Conservation (phyloP, 2,888 invertebrate species). For the Xylota segnis region DNA sequence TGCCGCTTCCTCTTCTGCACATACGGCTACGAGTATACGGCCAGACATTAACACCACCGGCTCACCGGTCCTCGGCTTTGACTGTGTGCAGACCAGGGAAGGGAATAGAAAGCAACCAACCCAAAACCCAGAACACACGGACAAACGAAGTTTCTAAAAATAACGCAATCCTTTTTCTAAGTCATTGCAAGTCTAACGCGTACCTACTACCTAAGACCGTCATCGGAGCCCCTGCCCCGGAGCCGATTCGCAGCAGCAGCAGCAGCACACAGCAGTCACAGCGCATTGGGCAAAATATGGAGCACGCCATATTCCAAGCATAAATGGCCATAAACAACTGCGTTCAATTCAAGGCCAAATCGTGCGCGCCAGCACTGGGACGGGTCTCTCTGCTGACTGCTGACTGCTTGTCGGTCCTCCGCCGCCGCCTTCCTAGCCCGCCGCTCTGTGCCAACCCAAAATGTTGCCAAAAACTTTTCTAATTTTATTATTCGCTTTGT, state of each 20-base stretch:
- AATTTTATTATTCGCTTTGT: conserved; percentile 72
- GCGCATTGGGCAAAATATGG: conserved; percentile 68
- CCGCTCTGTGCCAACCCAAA: conserved; percentile 6
- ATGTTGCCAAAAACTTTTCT: conserved; percentile 75
- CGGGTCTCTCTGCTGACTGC: too few species aligned
- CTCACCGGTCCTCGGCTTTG: conserved; percentile 23
- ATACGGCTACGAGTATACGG: not conserved
- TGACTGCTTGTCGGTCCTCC: not conserved
- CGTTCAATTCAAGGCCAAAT: conserved; percentile 77
- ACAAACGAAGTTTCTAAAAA: conserved; percentile 65
- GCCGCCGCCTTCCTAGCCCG: not conserved
- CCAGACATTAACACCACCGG: conserved; percentile 71
- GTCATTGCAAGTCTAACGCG: conserved; percentile 72
- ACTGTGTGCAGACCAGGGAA: conserved; percentile 20
- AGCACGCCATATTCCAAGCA: conserved; percentile 71
- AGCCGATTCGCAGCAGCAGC: not conserved
- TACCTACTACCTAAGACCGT: conserved; percentile 62
- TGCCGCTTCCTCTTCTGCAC: conserved; percentile 47
- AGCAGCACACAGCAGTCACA: conserved; percentile 6
- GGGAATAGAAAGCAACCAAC: conserved; percentile 3
- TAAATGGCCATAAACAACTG: conserved; percentile 74
- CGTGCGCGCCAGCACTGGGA: conserved; percentile 53
- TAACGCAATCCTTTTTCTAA: conserved; percentile 76
- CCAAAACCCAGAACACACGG: not conserved
- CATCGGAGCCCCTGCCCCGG: conserved; percentile 14